phyloP scores from a whole-genome alignment of 2,797 vertebrate genomes.

The Sebastes diploproa region DNA sequence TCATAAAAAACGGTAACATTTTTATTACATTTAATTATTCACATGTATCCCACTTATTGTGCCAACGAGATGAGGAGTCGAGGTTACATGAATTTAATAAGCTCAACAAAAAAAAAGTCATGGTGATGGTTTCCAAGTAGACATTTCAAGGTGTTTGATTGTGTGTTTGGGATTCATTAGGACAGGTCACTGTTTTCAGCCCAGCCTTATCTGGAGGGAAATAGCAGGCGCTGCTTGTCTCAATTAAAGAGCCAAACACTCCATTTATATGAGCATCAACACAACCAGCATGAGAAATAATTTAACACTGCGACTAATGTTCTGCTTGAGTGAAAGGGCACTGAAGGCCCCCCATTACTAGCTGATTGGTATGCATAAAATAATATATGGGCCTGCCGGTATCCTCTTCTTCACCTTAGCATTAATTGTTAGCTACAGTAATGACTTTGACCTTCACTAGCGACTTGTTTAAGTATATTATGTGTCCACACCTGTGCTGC shows the following conservation, averaged over 20 bases:
- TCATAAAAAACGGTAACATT: neutral
- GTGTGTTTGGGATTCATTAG: slow-evolving; percentile 57
- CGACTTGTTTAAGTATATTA: slow-evolving; percentile 52
- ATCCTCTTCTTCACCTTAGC: slow-evolving; percentile 72
- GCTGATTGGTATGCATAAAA: slow-evolving; percentile 76
- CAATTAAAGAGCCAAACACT: slow-evolving; percentile 70
- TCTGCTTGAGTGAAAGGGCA: slow-evolving; percentile 72
- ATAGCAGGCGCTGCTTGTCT: slow-evolving; percentile 44
- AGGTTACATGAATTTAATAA: slow-evolving; percentile 23
- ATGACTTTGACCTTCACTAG: slow-evolving; percentile 77
- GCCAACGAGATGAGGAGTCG: slow-evolving; percentile 16
- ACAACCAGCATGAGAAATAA: slow-evolving; percentile 67
- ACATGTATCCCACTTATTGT: slow-evolving; percentile 2
- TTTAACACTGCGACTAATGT: slow-evolving; percentile 67
- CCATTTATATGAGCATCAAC: slow-evolving; percentile 67
- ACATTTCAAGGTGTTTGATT: slow-evolving; percentile 36
- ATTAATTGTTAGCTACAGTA: slow-evolving; percentile 73
- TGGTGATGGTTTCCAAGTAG: neutral
- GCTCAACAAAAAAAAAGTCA: slow-evolving; percentile 21
- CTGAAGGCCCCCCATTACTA: slow-evolving; percentile 32
- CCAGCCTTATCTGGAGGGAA: slow-evolving; percentile 60
- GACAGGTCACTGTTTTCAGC: slow-evolving; percentile 57
- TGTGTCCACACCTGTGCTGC: slow-evolving; percentile 46
- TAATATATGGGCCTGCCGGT: slow-evolving; percentile 59
- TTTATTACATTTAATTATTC: slow-evolving; percentile 40